These are phyloP conservation scores for Phyllotreta striolata DNA, from an alignment of 2,888 invertebrate species.

Conservation along the genomic window DNA sequence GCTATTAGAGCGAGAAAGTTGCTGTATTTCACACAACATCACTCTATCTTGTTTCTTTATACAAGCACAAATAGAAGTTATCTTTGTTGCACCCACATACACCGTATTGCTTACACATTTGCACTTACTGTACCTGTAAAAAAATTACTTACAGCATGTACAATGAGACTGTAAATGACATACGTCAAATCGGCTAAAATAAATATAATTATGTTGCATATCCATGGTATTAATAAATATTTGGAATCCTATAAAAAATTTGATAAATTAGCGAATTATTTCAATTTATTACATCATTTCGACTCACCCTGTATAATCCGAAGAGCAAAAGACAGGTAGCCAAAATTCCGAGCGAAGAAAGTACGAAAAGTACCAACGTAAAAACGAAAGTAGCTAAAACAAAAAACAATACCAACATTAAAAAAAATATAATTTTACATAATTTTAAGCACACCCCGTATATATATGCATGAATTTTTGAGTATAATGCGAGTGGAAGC, in stretches of 20 bases:
- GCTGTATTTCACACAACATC: too few relatives aligned
- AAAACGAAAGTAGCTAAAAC: slow-evolving; percentile 77
- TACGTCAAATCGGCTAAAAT: slow-evolving; percentile 74
- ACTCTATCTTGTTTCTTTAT: too few relatives aligned
- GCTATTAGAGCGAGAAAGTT: too few relatives aligned
- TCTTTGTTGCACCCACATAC: too few relatives aligned
- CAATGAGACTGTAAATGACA: slow-evolving; percentile 70
- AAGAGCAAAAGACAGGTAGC: slow-evolving; percentile 72
- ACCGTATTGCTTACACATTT: too few relatives aligned
- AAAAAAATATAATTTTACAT: slow-evolving; percentile 17
- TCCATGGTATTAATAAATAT: slow-evolving; percentile 78
- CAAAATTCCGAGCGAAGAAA: slow-evolving; percentile 73
- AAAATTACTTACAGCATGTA: slow-evolving; percentile 68
- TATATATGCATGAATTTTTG: background rate
- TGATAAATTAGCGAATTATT: slow-evolving; percentile 14
- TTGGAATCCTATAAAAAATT: slow-evolving; percentile 73
- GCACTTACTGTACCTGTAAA: too few relatives aligned
- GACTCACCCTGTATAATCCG: slow-evolving; percentile 75
- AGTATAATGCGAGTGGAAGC: background rate
- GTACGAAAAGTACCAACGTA: slow-evolving; percentile 72
- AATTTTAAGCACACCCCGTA: too few relatives aligned
- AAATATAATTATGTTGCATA: slow-evolving; percentile 71
- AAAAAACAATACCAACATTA: slow-evolving; percentile 25
- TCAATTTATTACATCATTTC: background rate
- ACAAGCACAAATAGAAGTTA: too few relatives aligned